Evolutionary conservation across 2,113 vertebrate genomes (phyloP).

Genomic region (Scatophagus argus): DNA sequence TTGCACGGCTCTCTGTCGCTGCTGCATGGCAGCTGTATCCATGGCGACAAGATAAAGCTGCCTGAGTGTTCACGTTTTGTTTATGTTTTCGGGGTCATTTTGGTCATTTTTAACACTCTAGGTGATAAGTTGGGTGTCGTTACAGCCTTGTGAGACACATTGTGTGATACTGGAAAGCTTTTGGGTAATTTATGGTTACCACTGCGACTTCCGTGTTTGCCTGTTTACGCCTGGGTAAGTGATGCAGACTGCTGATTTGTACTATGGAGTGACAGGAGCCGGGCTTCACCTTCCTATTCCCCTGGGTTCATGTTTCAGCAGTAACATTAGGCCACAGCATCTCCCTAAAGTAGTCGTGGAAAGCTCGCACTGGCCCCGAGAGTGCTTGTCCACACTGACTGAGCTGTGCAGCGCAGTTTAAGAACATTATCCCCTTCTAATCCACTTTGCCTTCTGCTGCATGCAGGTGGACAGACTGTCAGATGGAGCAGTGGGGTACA

Average conservation of each 20-base stretch:
- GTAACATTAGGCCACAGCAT: neutral
- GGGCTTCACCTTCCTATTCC: neutral
- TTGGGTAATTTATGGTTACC: neutral
- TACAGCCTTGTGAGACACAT: fast-evolving
- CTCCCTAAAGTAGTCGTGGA: conserved; percentile 2
- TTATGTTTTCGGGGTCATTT: neutral
- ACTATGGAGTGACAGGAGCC: neutral
- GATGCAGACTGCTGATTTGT: neutral
- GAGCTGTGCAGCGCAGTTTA: conserved; percentile 71
- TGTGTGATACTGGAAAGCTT: neutral
- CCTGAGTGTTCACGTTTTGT: neutral
- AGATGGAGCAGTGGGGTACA: conserved; percentile 52
- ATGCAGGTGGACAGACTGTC: conserved; percentile 75
- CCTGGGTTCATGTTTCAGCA: conserved; percentile 3
- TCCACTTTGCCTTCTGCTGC: conserved; percentile 85
- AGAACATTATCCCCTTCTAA: conserved; percentile 86
- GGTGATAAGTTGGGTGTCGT: fast-evolving
- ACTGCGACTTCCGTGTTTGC: neutral
- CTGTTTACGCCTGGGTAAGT: neutral
- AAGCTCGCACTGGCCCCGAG: conserved; percentile 14
- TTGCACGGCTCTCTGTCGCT: neutral
- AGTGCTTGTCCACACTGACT: conserved; percentile 39
- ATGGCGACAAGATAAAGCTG: conserved; percentile 49
- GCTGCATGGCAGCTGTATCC: conserved; percentile 33
- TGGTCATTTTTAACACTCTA: fast-evolving